Evolutionary conservation across 2,797 vertebrate species (phyloP).

Genomic region (Cirrhinus mrigala): DNA sequence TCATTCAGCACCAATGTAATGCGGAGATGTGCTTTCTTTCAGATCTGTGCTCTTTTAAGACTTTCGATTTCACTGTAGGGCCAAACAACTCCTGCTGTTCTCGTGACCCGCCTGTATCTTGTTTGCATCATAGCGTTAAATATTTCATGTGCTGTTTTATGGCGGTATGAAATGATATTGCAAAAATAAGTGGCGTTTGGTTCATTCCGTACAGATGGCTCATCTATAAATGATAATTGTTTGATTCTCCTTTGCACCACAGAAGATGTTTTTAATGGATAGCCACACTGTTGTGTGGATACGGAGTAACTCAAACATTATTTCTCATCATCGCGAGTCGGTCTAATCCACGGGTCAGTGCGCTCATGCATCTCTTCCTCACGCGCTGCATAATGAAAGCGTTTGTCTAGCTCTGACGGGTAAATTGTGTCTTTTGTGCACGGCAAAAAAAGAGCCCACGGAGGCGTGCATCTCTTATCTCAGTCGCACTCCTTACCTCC

Average conservation of each 20-base stretch:
- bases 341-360: constrained; percentile 46
- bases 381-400: constrained; percentile 57
- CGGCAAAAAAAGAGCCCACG: constrained; percentile 18
- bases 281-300: constrained; percentile 23
- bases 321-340: constrained; percentile 25
- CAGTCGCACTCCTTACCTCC: constrained; percentile 43
- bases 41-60: background rate
- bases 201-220: constrained; percentile 29
- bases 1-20: background rate
- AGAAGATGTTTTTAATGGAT: constrained; percentile 22
- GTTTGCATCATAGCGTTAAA: constrained; percentile 11
- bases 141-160: constrained; percentile 22
- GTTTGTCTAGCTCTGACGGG: constrained; percentile 53
- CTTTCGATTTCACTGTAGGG: background rate
- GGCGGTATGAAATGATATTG: background rate
- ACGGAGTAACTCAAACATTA: constrained; percentile 47
- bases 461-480: constrained; percentile 41
- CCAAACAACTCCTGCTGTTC: constrained; percentile 6
- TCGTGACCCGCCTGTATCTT: background rate
- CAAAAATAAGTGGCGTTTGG: background rate
- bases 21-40: background rate
- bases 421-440: constrained; percentile 55
- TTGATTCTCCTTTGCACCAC: constrained; percentile 20
- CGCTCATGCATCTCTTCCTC: constrained; percentile 52
- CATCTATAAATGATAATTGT: constrained; percentile 37